These are phyloP conservation scores for Terebella lapidaria DNA, from an alignment of 2,888 invertebrate species.

Conservation along the genomic window DNA sequence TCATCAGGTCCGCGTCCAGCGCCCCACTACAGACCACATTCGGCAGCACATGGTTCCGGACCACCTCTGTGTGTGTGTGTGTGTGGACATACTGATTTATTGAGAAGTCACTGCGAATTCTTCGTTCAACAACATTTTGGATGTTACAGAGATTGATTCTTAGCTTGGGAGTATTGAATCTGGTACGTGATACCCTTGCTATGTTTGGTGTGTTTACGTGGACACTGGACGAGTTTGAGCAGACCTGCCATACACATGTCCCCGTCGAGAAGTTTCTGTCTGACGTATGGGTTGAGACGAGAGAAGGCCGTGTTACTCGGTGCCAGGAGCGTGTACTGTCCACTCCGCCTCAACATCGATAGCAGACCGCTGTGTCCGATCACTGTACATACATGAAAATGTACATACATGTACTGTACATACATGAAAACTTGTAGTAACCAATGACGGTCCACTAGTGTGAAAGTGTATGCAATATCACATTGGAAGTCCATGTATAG, in stretches of 20 bases:
- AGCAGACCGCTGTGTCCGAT: conserved; percentile 56
- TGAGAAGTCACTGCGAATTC: too few species aligned
- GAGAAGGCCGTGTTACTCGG: conserved; percentile 65
- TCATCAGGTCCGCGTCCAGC: conserved; percentile 58
- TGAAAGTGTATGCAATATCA: too few species aligned
- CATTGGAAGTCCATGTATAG: background rate
- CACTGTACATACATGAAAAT: too few species aligned
- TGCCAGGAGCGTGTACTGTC: conserved; percentile 63
- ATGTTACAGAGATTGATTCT: too few species aligned
- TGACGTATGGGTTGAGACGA: conserved; percentile 25
- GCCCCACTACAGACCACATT: conserved; percentile 63
- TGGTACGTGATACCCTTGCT: too few species aligned
- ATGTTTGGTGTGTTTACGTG: too few species aligned
- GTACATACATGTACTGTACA: too few species aligned
- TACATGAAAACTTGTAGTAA: too few species aligned
- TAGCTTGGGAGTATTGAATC: too few species aligned
- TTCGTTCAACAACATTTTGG: too few species aligned
- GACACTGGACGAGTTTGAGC: too few species aligned
- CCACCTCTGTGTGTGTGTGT: conserved; percentile 57
- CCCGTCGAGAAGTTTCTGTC: conserved; percentile 28
- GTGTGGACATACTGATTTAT: background rate
- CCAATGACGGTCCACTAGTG: too few species aligned
- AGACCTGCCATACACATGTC: conserved; percentile 37
- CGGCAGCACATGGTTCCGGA: conserved; percentile 66
- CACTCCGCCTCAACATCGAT: conserved; percentile 58